Conservation (phyloP, 2,113 vertebrate species). For the Chaetodon auriga region DNA sequence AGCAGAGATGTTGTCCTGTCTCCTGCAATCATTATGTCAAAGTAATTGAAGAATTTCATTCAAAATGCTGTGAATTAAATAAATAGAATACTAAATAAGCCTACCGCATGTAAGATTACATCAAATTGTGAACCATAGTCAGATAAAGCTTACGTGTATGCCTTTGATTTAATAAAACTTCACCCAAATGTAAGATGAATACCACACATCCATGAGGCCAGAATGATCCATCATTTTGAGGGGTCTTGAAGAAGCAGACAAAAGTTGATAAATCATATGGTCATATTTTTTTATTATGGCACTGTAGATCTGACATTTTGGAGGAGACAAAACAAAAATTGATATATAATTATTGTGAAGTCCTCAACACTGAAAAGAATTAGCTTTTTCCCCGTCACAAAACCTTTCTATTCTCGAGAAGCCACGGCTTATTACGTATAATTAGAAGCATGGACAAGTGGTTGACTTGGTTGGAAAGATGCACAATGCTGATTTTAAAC, state of each 20-base stretch:
- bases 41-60: constrained; percentile 11
- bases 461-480: constrained; percentile 28
- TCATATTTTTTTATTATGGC: neutral
- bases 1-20: neutral
- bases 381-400: neutral
- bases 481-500: constrained; percentile 41
- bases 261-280: neutral
- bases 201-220: neutral
- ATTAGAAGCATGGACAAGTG: constrained; percentile 44
- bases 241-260: neutral
- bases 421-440: constrained; percentile 32
- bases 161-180: neutral
- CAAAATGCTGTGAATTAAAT: constrained; percentile 12
- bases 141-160: too few species aligned
- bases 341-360: neutral
- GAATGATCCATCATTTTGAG: neutral
- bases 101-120: too few species aligned
- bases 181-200: neutral
- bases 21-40: constrained; percentile 10
- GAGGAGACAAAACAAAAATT: neutral
- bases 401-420: neutral
- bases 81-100: too few species aligned
- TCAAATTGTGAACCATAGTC: neutral
- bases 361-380: neutral
- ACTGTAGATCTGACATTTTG: neutral